These are phyloP conservation scores for Sciurus vulgaris DNA, from an alignment of 2,797 vertebrate species.

Conservation along the genomic window DNA sequence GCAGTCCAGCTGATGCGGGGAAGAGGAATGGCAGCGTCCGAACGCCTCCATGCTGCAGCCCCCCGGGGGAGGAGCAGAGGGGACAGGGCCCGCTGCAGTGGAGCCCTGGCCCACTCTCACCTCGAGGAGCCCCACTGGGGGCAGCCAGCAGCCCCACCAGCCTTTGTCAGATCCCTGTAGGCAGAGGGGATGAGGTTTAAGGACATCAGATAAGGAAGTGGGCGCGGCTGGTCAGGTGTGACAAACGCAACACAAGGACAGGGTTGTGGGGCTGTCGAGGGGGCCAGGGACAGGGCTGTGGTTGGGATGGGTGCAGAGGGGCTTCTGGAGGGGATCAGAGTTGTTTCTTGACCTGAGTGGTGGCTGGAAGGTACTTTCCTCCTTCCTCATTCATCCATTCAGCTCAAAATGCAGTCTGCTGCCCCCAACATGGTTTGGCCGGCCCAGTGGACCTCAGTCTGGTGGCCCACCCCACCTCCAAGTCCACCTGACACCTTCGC, in stretches of 20 bases:
- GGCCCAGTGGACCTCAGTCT: neutral
- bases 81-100: no score
- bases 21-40: rapidly evolving
- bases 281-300: neutral
- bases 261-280: no score
- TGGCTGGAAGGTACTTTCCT: neutral
- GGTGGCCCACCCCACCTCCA: no score
- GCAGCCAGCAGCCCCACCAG: neutral
- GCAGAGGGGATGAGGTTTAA: neutral
- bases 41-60: rapidly evolving
- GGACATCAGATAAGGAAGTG: no score
- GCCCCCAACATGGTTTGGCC: no score
- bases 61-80: no score
- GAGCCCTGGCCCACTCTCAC: neutral
- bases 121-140: no score
- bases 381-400: neutral
- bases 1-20: rapidly evolving
- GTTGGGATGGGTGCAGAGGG: neutral
- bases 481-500: no score
- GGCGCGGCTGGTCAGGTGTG: no score
- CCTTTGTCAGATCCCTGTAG: no score
- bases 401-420: neutral
- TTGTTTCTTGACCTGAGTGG: no score
- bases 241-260: neutral
- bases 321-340: no score